A percentile compares a stretch with the other conserved stretches of the same genome.
phyloP scores from a whole-genome alignment of 2,888 invertebrate species.

The Abrostola triplasia region DNA sequence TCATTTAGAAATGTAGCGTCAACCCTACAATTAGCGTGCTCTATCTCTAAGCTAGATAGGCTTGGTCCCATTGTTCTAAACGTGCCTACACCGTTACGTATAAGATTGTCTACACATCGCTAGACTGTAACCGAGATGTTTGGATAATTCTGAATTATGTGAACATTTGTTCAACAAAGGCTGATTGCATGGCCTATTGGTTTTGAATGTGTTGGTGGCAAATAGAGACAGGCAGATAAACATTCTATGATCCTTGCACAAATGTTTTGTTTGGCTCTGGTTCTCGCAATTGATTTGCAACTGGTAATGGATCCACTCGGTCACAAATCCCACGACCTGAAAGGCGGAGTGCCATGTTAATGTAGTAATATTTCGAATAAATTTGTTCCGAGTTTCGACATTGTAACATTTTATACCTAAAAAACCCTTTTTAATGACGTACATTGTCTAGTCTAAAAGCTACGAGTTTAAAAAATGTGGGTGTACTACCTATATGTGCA shows the following conservation, averaged over 20 bases:
- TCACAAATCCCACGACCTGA: no score
- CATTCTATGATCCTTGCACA: not conserved
- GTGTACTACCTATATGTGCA: no score
- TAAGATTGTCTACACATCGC: constrained; percentile 54
- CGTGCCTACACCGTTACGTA: constrained; percentile 53
- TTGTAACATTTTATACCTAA: no score
- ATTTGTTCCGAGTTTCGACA: no score
- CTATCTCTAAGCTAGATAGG: constrained; percentile 60
- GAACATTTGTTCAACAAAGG: constrained; percentile 44
- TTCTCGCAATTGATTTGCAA: no score
- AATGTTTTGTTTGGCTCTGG: not conserved
- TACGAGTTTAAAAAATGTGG: no score
- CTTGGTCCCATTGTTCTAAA: constrained; percentile 64
- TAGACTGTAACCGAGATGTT: constrained; percentile 49
- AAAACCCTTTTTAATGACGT: no score
- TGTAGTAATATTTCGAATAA: no score
- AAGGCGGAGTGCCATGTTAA: no score
- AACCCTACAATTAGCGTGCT: constrained; percentile 60
- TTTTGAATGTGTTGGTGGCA: constrained; percentile 28
- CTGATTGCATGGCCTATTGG: constrained; percentile 23
- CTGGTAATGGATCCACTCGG: no score
- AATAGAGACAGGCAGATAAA: not conserved
- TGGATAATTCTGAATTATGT: constrained; percentile 52
- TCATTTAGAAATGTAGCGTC: constrained; percentile 2
- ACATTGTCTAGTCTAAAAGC: no score